These are phyloP conservation scores for Eristalis intricaria DNA, from an alignment of 2,888 invertebrate genomes.

Conservation along the genomic window DNA sequence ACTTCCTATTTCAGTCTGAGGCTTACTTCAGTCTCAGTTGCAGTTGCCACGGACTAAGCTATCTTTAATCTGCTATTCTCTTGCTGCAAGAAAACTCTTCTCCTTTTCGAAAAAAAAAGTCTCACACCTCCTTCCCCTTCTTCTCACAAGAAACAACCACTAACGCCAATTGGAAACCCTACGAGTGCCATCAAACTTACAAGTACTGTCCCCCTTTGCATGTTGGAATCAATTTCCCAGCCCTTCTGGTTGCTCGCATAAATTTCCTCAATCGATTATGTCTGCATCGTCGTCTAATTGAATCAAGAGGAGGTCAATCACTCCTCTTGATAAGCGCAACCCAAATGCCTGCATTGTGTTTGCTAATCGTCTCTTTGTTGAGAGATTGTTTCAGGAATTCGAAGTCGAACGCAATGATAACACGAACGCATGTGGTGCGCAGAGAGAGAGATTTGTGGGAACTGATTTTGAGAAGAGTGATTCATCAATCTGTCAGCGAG, in stretches of 20 bases:
- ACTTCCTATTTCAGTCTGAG: too few species aligned
- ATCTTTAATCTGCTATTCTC: too few species aligned
- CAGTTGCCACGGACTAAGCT: too few species aligned
- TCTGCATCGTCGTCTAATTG: neutral
- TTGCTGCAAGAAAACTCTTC: too few species aligned
- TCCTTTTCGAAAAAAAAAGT: neutral
- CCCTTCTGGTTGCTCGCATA: neutral
- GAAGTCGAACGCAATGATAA: neutral
- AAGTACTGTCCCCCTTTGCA: neutral
- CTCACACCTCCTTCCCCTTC: neutral
- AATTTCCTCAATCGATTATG: neutral
- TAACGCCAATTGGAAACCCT: neutral
- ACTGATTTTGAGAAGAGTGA: conserved; percentile 2
- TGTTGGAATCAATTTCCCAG: neutral
- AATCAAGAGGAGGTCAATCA: neutral
- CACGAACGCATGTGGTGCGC: neutral
- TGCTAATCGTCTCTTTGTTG: neutral
- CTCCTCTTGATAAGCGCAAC: neutral
- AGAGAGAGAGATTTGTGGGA: neutral
- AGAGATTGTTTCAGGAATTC: neutral
- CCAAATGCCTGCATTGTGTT: neutral
- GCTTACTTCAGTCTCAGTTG: too few species aligned
- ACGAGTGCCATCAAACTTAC: neutral
- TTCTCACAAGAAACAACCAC: neutral
- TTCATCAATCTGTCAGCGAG: conserved; percentile 2